These are phyloP conservation scores for Drosophila aldrichi DNA, from an alignment of 2,888 invertebrate genomes.

Conservation along the genomic window DNA sequence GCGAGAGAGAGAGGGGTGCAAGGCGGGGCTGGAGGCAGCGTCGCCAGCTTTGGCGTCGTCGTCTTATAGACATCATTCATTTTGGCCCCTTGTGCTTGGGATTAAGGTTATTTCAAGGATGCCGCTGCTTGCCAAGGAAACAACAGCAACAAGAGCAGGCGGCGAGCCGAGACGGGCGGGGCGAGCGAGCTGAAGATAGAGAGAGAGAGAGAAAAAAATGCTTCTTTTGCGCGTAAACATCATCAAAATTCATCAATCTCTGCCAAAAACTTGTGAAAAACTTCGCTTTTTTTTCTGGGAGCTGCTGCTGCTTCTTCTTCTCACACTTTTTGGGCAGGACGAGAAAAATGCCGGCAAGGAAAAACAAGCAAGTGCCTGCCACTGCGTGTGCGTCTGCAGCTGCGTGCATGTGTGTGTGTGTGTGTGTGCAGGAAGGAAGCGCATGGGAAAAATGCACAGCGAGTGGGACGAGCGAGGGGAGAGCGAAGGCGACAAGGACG, in stretches of 20 bases:
- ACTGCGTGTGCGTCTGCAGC: constrained; percentile 8
- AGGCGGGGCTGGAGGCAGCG: background rate
- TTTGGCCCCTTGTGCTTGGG: constrained; percentile 82
- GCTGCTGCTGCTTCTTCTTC: background rate
- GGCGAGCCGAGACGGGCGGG: background rate
- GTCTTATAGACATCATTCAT: constrained; percentile 81
- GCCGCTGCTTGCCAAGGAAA: constrained; percentile 46
- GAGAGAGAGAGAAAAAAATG: constrained; percentile 57
- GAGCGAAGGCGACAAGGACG: constrained; percentile 5
- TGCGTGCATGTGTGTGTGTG: constrained; percentile 19
- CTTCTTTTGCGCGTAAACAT: constrained; percentile 80
- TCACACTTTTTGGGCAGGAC: background rate
- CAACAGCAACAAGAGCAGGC: constrained; percentile 8
- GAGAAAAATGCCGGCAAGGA: constrained; percentile 36
- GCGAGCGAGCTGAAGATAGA: too few relatives aligned
- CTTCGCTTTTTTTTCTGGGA: constrained; percentile 53
- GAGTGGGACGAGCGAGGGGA: background rate
- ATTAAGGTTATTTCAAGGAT: constrained; percentile 85
- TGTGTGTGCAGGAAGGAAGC: constrained; percentile 44
- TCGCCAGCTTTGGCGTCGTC: constrained; percentile 31
- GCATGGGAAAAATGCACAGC: constrained; percentile 45
- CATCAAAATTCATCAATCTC: constrained; percentile 84
- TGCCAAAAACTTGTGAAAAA: constrained; percentile 83
- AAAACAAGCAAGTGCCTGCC: constrained; percentile 47
- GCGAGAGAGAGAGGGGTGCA: background rate